These are phyloP conservation scores for Bufo bufo DNA, from an alignment of 2,113 vertebrate species.

Conservation along the genomic window DNA sequence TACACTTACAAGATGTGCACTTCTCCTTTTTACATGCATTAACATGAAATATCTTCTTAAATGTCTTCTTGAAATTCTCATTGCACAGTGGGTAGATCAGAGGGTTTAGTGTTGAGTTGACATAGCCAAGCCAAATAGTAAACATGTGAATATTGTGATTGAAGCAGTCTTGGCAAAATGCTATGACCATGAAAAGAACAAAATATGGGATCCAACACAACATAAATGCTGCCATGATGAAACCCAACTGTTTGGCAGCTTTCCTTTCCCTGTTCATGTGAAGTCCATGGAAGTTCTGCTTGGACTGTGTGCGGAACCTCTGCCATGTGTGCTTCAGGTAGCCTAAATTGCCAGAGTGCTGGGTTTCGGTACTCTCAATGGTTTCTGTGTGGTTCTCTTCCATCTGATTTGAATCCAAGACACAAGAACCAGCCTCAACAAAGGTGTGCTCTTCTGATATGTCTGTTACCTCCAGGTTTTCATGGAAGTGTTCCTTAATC, in stretches of 20 bases:
- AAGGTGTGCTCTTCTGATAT: constrained; percentile 73
- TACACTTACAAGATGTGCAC: background rate
- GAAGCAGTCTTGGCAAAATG: constrained; percentile 78
- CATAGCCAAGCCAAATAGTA: constrained; percentile 94
- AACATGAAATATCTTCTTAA: constrained; percentile 86
- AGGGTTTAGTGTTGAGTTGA: constrained; percentile 94
- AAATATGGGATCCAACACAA: constrained; percentile 97
- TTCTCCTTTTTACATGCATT: constrained; percentile 39
- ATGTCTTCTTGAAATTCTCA: constrained; percentile 91
- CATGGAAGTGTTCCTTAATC: constrained; percentile 62
- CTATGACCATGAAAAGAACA: constrained; percentile 88
- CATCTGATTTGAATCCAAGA: background rate
- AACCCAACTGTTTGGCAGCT: constrained; percentile 90
- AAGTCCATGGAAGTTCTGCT: constrained; percentile 72
- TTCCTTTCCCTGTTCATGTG: constrained; percentile 85
- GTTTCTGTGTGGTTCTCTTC: background rate
- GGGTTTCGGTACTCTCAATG: background rate
- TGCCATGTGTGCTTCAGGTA: constrained; percentile 83
- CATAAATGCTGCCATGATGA: constrained; percentile 90
- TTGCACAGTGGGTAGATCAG: constrained; percentile 96
- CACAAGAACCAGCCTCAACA: constrained; percentile 52
- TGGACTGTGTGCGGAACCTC: constrained; percentile 77
- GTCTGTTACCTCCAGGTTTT: constrained; percentile 66
- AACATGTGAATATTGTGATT: constrained; percentile 83
- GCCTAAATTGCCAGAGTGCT: constrained; percentile 60